Evolutionary conservation across 2,113 vertebrate genomes (phyloP), one percentile per base, ranked within the genome.

Genomic region (Puntigrus tetrazona): DNA sequence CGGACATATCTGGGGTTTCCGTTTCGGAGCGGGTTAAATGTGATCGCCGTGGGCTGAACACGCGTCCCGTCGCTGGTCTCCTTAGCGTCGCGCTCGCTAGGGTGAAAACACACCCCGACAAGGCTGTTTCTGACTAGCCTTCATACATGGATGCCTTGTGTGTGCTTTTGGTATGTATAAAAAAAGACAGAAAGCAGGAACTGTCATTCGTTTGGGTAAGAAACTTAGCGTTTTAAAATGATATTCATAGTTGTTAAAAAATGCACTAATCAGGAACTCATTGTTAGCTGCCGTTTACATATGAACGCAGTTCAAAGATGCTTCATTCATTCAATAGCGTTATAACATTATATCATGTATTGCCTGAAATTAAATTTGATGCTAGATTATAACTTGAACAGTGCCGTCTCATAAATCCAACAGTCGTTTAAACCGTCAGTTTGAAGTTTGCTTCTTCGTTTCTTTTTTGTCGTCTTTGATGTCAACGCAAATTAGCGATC

Each of bases 51-150:
- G 52, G 57, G 83, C 43, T 61, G 65, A 80, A 67, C 43, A 31
- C 57, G 20, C 25, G 65, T 70, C 78, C 34, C 34, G 8, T 78
- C n/a, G 9, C 41, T 38, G 13, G 20, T 43, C 77, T 67, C 27
- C 50, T 78, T 55, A 14, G 72, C 78, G 29, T 29, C 61, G 65
- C 7, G 38, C 65, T 74, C 25, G 57, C 20, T 79, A 7, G 29
- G 18, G 79, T 75, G 72, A 81, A 36, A 47, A 83, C 59, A 63
- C 36, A 45, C 61, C 50, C 69, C 36, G 36, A 86, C 82, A 77
- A 25, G 77, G 10, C 79, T 85, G 38, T 72, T 79, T 75, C 84
- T 83, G 86, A 87, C 74, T 52, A 77, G 78, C 55, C 79, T 84
- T 84, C 74, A 86, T 79, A 73, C 75, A 86, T 82, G 84, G 38